Base-by-base conservation (phyloP, 2,113 vertebrate genomes). In the Cervus canadensis region DNA sequence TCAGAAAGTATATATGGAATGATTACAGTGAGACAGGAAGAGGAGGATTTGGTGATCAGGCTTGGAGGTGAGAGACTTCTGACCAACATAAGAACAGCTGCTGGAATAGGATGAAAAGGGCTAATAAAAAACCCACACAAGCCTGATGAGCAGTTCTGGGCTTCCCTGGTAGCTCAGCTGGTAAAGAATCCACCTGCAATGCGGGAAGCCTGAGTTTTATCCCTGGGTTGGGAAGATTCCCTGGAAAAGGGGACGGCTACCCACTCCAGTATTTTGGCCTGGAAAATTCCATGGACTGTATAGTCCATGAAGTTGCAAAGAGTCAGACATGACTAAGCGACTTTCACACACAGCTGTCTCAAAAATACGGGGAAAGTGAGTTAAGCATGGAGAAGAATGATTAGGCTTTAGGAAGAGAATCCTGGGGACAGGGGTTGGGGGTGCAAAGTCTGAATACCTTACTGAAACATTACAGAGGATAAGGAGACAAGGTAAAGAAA, bases 11-110 rank as follows among this genome's bases (percentile, higher is more conserved):
- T 76, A 36, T 78, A 48, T 71, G 59, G 50, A 83, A 91, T 93
- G 64, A 96, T 48, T 36, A 79, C 6, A 89, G 74, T 64, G 17
- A 93, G 14, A 92, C 28, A 96, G 19, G 43, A 85, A 89, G 15
- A 87, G 78, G 43, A 96, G 12, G 23, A 52, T 40, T 17, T 92
- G 23, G 52, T 93, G 43, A 54, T 71, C 78, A 89, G 54, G 16
- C n/a, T 95, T 87, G 59, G 33, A 94, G n/a, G n/a, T 81, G 50
- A 96, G 15, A 88, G 48, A 91, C 57, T 94, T 67, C 59, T 93
- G 60, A 83, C 21, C 43, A 92, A 93, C 52, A 0, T 67, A 91
- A 21, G 48, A 86, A 89, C 26, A 96, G 50, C 54, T 94, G 60
- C 43, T 95, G 56, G 60, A 91, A 79, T 43, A 26, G 28, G 59